Percentiles rank a stretch among this genome's conserved stretches.
Conservation (phyloP, 1,140 invertebrate species). For the Neotoxoptera formosana region DNA sequence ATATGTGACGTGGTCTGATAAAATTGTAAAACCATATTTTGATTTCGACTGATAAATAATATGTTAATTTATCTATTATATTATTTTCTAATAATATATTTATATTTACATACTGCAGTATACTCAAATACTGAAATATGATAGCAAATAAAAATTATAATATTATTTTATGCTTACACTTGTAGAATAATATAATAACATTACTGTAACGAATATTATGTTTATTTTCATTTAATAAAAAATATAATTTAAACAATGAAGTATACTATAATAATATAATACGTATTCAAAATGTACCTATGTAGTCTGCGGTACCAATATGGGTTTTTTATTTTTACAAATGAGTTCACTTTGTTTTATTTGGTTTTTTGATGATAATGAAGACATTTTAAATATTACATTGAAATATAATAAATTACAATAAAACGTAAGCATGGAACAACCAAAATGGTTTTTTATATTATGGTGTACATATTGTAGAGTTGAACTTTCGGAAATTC, state of each 20-base stretch:
- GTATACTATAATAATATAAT: too few relatives aligned
- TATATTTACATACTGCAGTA: not conserved
- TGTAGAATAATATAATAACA: not conserved
- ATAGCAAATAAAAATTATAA: not conserved
- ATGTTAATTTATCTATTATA: not conserved
- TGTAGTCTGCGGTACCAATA: not conserved
- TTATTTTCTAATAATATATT: not conserved
- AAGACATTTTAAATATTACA: not conserved
- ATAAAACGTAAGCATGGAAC: not conserved
- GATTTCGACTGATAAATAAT: not conserved
- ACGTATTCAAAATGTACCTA: too few relatives aligned
- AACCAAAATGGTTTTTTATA: not conserved
- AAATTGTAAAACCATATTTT: not conserved
- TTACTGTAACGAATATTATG: not conserved
- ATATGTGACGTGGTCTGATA: too few relatives aligned
- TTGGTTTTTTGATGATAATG: not conserved
- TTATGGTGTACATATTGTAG: not conserved
- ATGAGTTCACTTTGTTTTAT: not conserved
- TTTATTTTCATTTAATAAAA: not conserved
- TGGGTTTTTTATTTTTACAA: not conserved
- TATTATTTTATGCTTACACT: not conserved
- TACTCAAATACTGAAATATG: not conserved
- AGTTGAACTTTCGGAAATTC: not conserved
- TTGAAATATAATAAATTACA: constrained; percentile 3
- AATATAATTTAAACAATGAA: not conserved